Conservation (phyloP, 2,888 invertebrate genomes). For the Macaria liturata region DNA sequence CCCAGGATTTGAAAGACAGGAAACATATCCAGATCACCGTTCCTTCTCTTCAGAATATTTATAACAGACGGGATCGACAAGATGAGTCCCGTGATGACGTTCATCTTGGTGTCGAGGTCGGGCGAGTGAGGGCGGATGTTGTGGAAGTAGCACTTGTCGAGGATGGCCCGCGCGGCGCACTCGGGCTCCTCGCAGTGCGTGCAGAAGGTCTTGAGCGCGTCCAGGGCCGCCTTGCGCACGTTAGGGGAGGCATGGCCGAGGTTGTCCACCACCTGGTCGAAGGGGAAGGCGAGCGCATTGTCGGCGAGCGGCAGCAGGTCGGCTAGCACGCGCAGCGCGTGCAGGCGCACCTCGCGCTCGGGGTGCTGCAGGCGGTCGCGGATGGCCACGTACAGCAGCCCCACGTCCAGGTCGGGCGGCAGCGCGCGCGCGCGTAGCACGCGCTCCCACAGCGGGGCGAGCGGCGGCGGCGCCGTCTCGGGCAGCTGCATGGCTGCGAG, state of each 20-base stretch:
- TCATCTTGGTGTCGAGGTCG: constrained; percentile 76
- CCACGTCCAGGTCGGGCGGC: constrained; percentile 86
- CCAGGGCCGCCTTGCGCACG: constrained; percentile 90
- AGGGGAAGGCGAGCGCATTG: constrained; percentile 86
- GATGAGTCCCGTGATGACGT: constrained; percentile 86
- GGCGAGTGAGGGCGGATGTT: constrained; percentile 79
- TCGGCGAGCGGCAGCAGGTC: constrained; percentile 90
- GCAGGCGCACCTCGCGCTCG: constrained; percentile 93
- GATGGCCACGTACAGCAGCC: constrained; percentile 87
- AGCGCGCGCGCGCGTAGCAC: constrained; percentile 88
- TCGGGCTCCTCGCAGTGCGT: constrained; percentile 87
- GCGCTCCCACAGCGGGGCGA: constrained; percentile 92
- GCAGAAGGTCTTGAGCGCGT: constrained; percentile 89
- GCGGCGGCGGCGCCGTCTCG: constrained; percentile 75
- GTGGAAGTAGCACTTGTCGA: constrained; percentile 86
- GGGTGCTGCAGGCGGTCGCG: constrained; percentile 89
- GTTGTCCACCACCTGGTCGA: constrained; percentile 90
- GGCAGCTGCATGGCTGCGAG: constrained; percentile 74
- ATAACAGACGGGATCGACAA: constrained; percentile 86
- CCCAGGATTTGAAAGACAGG: constrained; percentile 80
- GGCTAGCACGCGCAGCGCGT: constrained; percentile 90
- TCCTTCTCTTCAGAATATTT: constrained; percentile 78
- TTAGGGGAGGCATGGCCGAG: constrained; percentile 91
- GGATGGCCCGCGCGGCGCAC: constrained; percentile 85
- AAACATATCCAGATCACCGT: constrained; percentile 73